Base-by-base conservation (phyloP, 1,140 invertebrate species). In the Drosophila navojoa region DNA sequence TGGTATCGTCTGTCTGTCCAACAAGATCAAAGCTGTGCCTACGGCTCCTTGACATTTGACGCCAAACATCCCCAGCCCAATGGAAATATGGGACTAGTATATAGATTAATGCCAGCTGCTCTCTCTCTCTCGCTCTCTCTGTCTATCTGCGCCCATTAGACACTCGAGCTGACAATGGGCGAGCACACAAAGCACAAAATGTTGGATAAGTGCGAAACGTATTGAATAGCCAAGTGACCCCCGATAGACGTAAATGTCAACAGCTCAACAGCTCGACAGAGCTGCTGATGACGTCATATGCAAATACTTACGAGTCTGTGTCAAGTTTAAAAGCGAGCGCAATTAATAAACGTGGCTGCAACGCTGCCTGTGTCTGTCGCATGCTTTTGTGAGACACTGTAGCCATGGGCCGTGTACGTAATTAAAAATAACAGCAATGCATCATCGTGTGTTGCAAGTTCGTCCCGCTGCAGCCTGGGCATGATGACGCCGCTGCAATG, bases 381-480 rank as follows among this genome's bases (percentile, higher is more conserved):
- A 76, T 79, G 75, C 77, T 62, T 58, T 58, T 61, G 47, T 19
- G 27, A 57, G 60, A 74, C 77, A 81, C 61, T 81, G 81, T 77
- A 25, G 42, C 42, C 42, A 27, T 1, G 42, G 42, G 15, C 42
- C 16, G 42, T 45, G 50, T 40, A 29, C 38, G 78, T 76, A 87
- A 87, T 85, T 85, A 85, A 78, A 85, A 85, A 85, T 87, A 87
- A 78, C 81, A 78, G 81, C 84, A 86, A 87, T 87, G 78, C 81
- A 81, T 87, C 82, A 81, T 85, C 79, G 81, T 77, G 72, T 86
- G 71, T 68, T 70, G 55, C 70, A 62, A 62, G 50, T 55, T 62
- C 32, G 60, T 53, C 62, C 64, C 54, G 55, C 7, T 35, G 53
- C 42, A 66, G 55, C 63, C 54, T 64, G 11, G 19, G 29, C 62